Conservation (phyloP, 2,797 vertebrate genomes). For the Erpetoichthys calabaricus region DNA sequence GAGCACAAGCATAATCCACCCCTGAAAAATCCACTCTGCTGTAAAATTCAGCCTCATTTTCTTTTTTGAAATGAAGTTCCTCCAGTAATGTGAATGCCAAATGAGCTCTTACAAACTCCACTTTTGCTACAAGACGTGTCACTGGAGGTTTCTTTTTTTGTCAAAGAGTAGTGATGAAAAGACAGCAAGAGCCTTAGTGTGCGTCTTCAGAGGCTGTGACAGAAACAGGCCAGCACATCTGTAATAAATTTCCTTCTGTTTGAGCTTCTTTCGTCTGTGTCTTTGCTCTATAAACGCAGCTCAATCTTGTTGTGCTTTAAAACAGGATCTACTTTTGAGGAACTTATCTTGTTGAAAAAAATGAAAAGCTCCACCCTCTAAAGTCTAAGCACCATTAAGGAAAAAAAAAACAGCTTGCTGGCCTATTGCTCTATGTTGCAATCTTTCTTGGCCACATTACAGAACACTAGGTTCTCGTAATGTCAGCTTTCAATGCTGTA, state of each 20-base stretch:
- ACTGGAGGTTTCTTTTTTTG: no score
- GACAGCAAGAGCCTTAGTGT: no score
- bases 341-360: background rate
- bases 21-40: slow-evolving; percentile 49
- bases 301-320: slow-evolving; percentile 1
- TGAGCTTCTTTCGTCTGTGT: background rate
- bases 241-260: background rate
- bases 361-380: slow-evolving; percentile 15
- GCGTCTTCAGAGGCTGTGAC: no score
- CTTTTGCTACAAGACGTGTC: no score
- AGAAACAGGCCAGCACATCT: background rate
- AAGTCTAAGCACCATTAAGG: no score
- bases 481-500: no score
- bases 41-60: slow-evolving; percentile 43
- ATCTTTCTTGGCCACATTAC: no score
- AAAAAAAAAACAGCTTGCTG: background rate
- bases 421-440: no score
- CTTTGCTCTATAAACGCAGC: slow-evolving; percentile 9
- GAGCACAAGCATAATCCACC: slow-evolving; percentile 41
- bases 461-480: no score
- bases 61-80: slow-evolving; percentile 18
- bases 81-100: background rate
- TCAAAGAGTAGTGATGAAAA: no score
- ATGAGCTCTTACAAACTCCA: no score
- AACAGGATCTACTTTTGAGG: slow-evolving; percentile 8